Percentiles rank a stretch among this genome's conserved stretches.
phyloP scores from a whole-genome alignment of 2,888 invertebrate species.

The Acleris literana region DNA sequence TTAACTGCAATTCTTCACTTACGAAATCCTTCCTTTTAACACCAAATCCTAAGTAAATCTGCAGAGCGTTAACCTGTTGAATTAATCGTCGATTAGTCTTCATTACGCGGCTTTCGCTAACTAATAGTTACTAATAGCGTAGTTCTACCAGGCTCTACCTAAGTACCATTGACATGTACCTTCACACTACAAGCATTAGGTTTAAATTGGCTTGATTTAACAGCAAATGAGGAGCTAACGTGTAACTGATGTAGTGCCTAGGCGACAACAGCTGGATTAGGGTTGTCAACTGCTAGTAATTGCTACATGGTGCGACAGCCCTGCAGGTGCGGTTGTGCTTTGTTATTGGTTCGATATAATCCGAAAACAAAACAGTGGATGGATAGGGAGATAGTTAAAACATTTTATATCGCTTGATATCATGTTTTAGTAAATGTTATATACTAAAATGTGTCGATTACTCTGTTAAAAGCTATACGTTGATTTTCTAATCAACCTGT shows the following conservation, averaged over 20 bases:
- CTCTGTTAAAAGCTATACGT: too few species aligned
- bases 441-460: too few species aligned
- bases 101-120: conserved; percentile 61
- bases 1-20: conserved; percentile 11
- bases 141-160: conserved; percentile 48
- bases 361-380: neutral
- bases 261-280: conserved; percentile 31
- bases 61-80: conserved; percentile 69
- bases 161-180: conserved; percentile 46
- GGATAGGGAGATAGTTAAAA: neutral
- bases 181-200: neutral
- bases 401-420: too few species aligned
- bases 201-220: neutral
- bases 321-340: conserved; percentile 16
- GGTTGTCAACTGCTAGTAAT: conserved; percentile 29
- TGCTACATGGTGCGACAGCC: conserved; percentile 13
- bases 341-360: conserved; percentile 5
- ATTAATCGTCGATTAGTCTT: conserved; percentile 77
- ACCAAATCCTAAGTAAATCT: conserved; percentile 26
- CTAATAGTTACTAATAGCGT: conserved; percentile 78
- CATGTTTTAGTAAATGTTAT: too few species aligned
- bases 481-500: too few species aligned
- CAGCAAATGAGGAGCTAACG: neutral
- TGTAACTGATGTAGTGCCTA: conserved; percentile 32
- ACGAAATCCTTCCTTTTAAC: conserved; percentile 31